A percentile compares a stretch with the other conserved stretches of the same genome.
These are phyloP conservation scores for Orthonevra nobilis DNA, from an alignment of 2,888 invertebrate genomes.

Conservation along the genomic window DNA sequence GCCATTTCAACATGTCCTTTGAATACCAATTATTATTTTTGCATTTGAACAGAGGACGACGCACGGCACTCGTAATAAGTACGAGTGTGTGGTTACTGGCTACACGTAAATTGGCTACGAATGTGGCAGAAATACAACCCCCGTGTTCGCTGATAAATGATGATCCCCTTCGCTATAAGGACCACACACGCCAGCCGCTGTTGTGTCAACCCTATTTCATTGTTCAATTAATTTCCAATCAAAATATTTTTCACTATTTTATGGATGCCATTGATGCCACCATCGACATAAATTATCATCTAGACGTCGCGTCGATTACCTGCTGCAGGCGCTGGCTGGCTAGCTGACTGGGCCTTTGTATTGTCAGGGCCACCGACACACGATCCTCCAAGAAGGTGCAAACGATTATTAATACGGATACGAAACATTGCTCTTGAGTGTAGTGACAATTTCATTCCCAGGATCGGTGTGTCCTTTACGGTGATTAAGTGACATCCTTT, in stretches of 20 bases:
- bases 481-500: slow-evolving; percentile 63
- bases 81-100: slow-evolving; percentile 41
- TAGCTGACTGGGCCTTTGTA: not conserved
- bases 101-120: slow-evolving; percentile 20
- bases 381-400: slow-evolving; percentile 48
- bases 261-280: slow-evolving; percentile 43
- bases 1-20: slow-evolving; percentile 34
- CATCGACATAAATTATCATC: slow-evolving; percentile 59
- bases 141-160: slow-evolving; percentile 46
- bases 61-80: too few relatives aligned
- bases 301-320: slow-evolving; percentile 49
- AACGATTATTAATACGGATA: slow-evolving; percentile 40
- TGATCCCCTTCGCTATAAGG: slow-evolving; percentile 49
- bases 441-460: slow-evolving; percentile 42
- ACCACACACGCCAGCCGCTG: slow-evolving; percentile 49
- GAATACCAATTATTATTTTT: slow-evolving; percentile 55
- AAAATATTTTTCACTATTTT: slow-evolving; percentile 68
- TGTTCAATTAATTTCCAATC: slow-evolving; percentile 70
- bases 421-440: too few relatives aligned
- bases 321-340: too few relatives aligned
- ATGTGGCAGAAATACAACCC: slow-evolving; percentile 1
- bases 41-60: slow-evolving; percentile 16
- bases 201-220: slow-evolving; percentile 60
- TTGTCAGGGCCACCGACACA: slow-evolving; percentile 26
- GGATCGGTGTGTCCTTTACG: slow-evolving; percentile 63